Evolutionary conservation across 2,888 invertebrate species (phyloP), one percentile per base, ranked within the genome.

Genomic region (Eupithecia centaureata): DNA sequence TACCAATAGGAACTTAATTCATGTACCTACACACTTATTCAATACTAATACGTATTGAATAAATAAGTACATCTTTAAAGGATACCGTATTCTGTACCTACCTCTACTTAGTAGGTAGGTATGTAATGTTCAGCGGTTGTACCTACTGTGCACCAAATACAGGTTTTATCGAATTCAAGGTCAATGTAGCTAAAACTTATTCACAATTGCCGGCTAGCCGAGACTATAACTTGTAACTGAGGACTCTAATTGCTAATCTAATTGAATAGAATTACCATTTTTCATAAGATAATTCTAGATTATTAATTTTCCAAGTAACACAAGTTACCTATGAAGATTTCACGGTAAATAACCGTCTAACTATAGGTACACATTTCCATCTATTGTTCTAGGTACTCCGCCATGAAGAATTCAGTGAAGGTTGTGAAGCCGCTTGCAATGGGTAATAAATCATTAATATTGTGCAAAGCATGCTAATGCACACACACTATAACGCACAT

Each of bases 371-470:
- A 38, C n/a, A n/a, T 12, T 18, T 22, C 3, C 12, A 5, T 47
- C 22, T 27, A 30, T 73, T n/a, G n/a, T n/a, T n/a, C 30, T 66
- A 97, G 98, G 96, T 99, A 63, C 91, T 99, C 70, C 95, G 99
- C 67, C 99, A 99, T 92, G 99, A 99, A 90, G 99, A 99, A 90
- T 99, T 99, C 87, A 95, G 96, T 72, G 97, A 99, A 87, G 99
- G 99, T 1, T 99, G 99, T 91, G 97, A 98, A 84, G 99, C 99
- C 25, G 95, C 98, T 60, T 99, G 99, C 87, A 99, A 99, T 95
- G 99, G 99, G 98, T 98, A 92, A 81, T 82, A 71, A 47, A 54
- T 60, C 1, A 13, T 54, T 1, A 27, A 35, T 35, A 15, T 56
- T 51, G 51, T 5, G 4, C 13, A 51, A 13, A 1, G 18, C 7